phyloP scores from a whole-genome alignment of 2,113 vertebrate genomes.

The Thalassarche chlororhynchos region DNA sequence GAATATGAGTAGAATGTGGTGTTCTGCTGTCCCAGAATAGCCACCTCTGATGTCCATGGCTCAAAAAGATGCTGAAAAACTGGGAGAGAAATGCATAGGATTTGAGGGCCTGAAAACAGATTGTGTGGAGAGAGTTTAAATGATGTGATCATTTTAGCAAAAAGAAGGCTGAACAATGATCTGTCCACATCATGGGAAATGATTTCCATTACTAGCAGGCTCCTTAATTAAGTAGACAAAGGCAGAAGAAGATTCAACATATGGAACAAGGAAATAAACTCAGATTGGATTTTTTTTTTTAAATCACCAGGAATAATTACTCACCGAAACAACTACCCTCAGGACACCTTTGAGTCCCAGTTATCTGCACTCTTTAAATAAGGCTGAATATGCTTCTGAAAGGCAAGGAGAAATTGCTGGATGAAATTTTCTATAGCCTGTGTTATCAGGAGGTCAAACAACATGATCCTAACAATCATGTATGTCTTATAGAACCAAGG shows the following conservation, averaged over 20 bases:
- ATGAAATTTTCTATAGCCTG: not conserved
- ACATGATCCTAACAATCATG: not conserved
- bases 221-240: slow-evolving; percentile 16
- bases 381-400: not conserved
- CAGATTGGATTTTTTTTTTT: not conserved
- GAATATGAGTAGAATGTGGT: not conserved
- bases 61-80: not conserved
- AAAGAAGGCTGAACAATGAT: not conserved
- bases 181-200: not conserved
- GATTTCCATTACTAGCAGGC: not conserved
- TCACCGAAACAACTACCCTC: not conserved
- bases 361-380: not conserved
- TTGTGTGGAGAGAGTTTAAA: not conserved
- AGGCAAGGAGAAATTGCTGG: not conserved
- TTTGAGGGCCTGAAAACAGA: not conserved
- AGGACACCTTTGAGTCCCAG: not conserved
- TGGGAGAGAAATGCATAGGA: not conserved
- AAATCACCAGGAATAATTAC: not conserved
- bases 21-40: not conserved
- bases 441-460: not conserved
- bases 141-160: not conserved
- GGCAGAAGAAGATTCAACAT: not conserved
- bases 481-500: not conserved
- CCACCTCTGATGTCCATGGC: not conserved
- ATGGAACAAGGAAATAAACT: not conserved